Evolutionary conservation across 2,888 invertebrate genomes (phyloP), one percentile per base, ranked within the genome.

Genomic region (Aricia artaxerxes): DNA sequence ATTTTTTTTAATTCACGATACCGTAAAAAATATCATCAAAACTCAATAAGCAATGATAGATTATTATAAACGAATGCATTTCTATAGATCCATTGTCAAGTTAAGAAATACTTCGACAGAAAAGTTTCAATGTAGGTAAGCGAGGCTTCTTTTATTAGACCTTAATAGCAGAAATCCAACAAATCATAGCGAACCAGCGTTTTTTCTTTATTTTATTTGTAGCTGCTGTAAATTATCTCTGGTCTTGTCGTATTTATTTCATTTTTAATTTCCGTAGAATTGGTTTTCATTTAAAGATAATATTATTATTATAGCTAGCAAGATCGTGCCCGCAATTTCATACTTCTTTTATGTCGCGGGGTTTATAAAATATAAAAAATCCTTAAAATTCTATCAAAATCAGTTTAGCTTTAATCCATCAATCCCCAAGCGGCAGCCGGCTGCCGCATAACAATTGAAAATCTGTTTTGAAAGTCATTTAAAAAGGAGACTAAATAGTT

Each of bases 181-280:
- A 82, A 79, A 79, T 83, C 80, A 80, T 81, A 82, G 82, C 81
- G 82, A 83, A 78, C 81, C 80, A 82, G 9, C 64, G 24, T 64
- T 64, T 11, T 64, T 31, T 64, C 24, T 31, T 9, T 64, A 11
- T 64, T 64, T 31, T 64, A 31, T 11, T 64, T 64, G 24, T 11
- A 64, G 7, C 61, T 24, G 61, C 24, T 57, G 4, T 57, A 57
- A 24, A 61, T 24, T 61, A 9, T 61, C 60, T 61, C 4, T 24
- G 16, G 61, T 61, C 61, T 61, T 7, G 3, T 61, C 24, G 7
- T 61, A 24, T 61, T 61, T 24, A 61, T 61, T n/a, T 6, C 7
- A 60, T 60, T n/a, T 61, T 61, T 24, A 24, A 61, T 61, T 61
- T 24, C 24, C 24, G 7, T 2, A 61, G 7, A 24, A 61, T 61